These are phyloP conservation scores for Zosterops hypoxanthus DNA, from an alignment of 2,113 vertebrate species.

Conservation along the genomic window DNA sequence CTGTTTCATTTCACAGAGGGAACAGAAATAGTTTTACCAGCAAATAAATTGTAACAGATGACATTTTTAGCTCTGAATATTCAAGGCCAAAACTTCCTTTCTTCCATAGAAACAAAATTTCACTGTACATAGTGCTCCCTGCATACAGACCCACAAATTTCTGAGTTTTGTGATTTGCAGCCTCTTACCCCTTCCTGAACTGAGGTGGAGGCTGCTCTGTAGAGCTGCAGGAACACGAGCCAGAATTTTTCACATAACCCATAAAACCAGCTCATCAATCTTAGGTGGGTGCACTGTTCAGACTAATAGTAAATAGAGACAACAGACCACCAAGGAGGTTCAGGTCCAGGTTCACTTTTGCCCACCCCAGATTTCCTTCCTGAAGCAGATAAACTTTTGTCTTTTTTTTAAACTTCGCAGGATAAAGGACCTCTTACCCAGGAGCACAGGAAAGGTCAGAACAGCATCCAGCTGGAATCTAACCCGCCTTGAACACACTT, in stretches of 20 bases:
- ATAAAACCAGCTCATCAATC: not conserved
- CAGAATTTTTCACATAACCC: not conserved
- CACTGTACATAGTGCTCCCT: not conserved
- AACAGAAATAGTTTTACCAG: not conserved
- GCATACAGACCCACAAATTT: not conserved
- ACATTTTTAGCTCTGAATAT: not conserved
- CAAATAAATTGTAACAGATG: not conserved
- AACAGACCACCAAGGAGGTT: not conserved
- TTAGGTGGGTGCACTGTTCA: not conserved
- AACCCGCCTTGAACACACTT: not conserved
- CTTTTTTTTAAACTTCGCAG: accelerated
- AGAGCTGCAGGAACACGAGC: not conserved
- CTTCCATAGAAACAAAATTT: not conserved
- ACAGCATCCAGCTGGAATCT: not conserved
- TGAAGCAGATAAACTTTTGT: not conserved
- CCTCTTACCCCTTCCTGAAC: not conserved
- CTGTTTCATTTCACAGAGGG: not conserved
- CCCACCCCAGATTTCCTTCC: not conserved
- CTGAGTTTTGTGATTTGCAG: not conserved
- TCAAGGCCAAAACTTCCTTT: not conserved
- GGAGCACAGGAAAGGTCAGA: not conserved
- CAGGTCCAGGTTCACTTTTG: not conserved
- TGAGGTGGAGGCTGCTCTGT: not conserved
- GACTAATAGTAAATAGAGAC: not conserved
- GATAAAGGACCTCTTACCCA: not conserved